Evolutionary conservation across 2,888 invertebrate species (phyloP), one percentile per base, ranked within the genome.

Genomic region (Teleogryllus oceanicus): DNA sequence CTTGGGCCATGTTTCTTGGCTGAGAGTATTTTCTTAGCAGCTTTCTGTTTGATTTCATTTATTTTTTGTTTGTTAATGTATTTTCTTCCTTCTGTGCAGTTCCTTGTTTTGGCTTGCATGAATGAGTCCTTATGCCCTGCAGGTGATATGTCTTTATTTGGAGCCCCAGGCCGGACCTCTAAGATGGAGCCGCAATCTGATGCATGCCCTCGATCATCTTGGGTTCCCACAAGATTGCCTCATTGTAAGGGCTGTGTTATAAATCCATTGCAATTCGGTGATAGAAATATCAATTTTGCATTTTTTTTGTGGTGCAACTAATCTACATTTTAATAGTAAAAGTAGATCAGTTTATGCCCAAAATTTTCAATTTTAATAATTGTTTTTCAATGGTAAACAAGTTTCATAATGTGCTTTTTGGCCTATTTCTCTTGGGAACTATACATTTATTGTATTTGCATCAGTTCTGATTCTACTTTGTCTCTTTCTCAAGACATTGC

Each of bases 211-310:
- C 87, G 91, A 83, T 88, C 89, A 82, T 90, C 90, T 88, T 92
- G 91, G 92, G 89, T 91, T 87, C 91, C 91, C 83, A 90, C 91
- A 86, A 87, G 90, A 88, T 90, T 91, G 89, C 90, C 90, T 85
- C 90, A 91, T 90, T 89, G 91, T 91, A 91, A 91, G 91, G 49
- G 16, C 37, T 37, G 62, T 62, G 62, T 18, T 62, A 18, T 62
- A 62, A 62, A 18, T 62, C 89, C 89, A 89, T 86, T 37, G 37
- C 37, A 37, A 37, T 37, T 37, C 37, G 8, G 8, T 37, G 37
- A 37, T 37, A 37, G 37, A 37, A 37, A 37, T 37, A 37, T 37
- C 8, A 8, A 37, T 37, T 37, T 37, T 1, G 1, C 0, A 8
- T 24, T 24, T 37, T 37, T 37, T 37, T 37, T 37, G 24, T 37